phyloP scores from a whole-genome alignment of 1,140 invertebrate genomes.

The Cherax quadricarinatus region DNA sequence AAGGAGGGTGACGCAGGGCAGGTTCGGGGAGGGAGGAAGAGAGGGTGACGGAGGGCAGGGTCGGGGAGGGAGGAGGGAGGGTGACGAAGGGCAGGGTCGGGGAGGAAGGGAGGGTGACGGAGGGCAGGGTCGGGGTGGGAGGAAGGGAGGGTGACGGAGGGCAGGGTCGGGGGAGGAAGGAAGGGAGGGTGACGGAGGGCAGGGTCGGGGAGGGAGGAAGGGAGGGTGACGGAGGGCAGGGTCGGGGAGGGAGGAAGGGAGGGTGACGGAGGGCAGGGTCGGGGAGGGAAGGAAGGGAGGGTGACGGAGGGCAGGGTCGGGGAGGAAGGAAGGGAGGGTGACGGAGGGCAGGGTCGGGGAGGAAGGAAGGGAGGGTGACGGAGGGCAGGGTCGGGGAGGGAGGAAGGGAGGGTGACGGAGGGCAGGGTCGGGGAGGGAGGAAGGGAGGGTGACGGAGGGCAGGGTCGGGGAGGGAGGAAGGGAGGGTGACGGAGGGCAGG shows the following conservation, averaged over 20 bases:
- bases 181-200: constrained; percentile 81
- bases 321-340: constrained; percentile 78
- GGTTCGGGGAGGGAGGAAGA: constrained; percentile 76
- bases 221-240: background rate
- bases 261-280: constrained; percentile 82
- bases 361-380: background rate
- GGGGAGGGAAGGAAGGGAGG: background rate
- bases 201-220: constrained; percentile 56
- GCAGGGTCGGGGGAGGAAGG: constrained; percentile 77
- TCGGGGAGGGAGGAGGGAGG: too few species aligned
- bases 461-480: constrained; percentile 76
- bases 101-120: constrained; percentile 79
- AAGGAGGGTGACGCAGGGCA: background rate
- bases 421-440: constrained; percentile 60
- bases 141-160: background rate
- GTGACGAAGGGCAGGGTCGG: constrained; percentile 77
- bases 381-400: constrained; percentile 77
- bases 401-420: constrained; percentile 80
- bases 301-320: constrained; percentile 77
- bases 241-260: constrained; percentile 76
- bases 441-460: background rate
- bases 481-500: constrained; percentile 82
- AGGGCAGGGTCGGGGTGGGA: constrained; percentile 70
- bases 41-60: constrained; percentile 82
- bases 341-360: constrained; percentile 72